phyloP scores from a whole-genome alignment of 1,140 invertebrate genomes.

The Drosophila tsacasi region DNA sequence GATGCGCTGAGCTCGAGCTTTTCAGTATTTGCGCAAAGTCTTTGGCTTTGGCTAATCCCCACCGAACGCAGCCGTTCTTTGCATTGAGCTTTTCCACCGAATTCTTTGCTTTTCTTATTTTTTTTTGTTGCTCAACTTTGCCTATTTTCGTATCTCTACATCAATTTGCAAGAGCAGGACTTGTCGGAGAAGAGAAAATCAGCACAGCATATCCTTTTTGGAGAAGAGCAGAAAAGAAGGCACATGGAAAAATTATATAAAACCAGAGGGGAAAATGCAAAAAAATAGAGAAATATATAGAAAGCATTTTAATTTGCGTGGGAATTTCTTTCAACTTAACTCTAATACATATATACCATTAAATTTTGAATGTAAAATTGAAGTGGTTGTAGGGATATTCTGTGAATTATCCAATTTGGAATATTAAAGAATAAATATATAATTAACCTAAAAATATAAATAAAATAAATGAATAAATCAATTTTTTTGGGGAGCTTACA shows the following conservation, averaged over 20 bases:
- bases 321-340: not conserved
- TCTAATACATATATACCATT: not conserved
- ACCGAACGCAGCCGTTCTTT: constrained; percentile 31
- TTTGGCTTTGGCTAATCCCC: constrained; percentile 69
- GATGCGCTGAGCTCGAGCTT: constrained; percentile 72
- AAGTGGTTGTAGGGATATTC: not conserved
- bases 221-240: constrained; percentile 9
- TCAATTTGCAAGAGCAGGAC: constrained; percentile 16
- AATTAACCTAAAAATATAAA: not conserved
- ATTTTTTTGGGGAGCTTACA: no score
- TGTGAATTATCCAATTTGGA: not conserved
- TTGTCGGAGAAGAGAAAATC: constrained; percentile 20
- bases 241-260: constrained; percentile 5
- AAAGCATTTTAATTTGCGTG: not conserved
- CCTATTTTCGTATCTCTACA: constrained; percentile 69
- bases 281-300: not conserved
- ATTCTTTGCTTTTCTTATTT: constrained; percentile 46
- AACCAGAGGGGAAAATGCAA: not conserved
- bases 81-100: constrained; percentile 73
- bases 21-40: constrained; percentile 76
- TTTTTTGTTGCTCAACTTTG: constrained; percentile 35
- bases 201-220: constrained; percentile 33
- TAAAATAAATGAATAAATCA: not conserved
- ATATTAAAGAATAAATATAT: not conserved
- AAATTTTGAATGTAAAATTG: not conserved